phyloP scores from a whole-genome alignment of 1,140 invertebrate genomes.

The Hirudo medicinalis region DNA sequence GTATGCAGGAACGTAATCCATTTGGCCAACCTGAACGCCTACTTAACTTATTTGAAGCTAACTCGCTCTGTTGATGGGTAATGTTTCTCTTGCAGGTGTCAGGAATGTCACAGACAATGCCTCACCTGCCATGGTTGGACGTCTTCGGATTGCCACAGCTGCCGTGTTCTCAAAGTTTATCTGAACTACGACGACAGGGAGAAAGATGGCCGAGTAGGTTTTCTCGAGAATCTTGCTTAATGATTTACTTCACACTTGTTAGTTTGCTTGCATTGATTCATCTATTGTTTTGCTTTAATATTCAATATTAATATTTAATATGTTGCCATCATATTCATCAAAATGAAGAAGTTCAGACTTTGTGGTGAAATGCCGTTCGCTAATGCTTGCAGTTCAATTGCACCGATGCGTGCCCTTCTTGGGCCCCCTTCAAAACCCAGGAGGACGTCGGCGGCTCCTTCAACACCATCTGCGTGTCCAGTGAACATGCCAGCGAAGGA shows the following conservation, averaged over 20 bases:
- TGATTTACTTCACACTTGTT: background rate
- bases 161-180: conserved; percentile 71
- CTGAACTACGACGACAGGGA: conserved; percentile 31
- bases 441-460: background rate
- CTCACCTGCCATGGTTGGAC: conserved; percentile 62
- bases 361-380: too few relatives aligned
- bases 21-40: too few relatives aligned
- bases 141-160: conserved; percentile 62
- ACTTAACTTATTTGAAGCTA: too few relatives aligned
- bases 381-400: conserved; percentile 61
- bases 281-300: too few relatives aligned
- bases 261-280: too few relatives aligned
- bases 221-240: background rate
- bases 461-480: conserved; percentile 10
- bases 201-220: background rate
- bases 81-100: conserved; percentile 49
- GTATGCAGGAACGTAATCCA: too few relatives aligned
- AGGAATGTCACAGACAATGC: conserved; percentile 70
- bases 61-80: too few relatives aligned
- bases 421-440: conserved; percentile 55
- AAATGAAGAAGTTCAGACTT: background rate
- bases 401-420: conserved; percentile 63
- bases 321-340: too few relatives aligned
- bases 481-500: background rate
- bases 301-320: too few relatives aligned